phyloP scores from a whole-genome alignment of 1,140 invertebrate species.

The Epicauta chinensis region DNA sequence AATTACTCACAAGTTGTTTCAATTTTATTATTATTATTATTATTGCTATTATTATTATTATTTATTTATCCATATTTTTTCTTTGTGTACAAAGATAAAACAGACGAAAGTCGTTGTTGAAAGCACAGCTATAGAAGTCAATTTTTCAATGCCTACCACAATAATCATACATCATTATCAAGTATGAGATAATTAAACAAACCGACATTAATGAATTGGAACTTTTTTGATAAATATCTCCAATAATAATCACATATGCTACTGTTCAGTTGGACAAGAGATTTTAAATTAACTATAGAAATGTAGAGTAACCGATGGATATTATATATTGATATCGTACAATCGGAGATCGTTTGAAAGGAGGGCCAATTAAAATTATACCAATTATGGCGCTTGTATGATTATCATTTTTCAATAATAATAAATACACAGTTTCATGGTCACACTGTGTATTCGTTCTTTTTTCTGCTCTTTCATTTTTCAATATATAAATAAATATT shows the following conservation, averaged over 20 bases:
- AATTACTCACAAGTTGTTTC: constrained; percentile 8
- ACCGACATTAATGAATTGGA: constrained; percentile 11
- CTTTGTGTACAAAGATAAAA: too few species aligned
- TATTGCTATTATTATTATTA: background rate
- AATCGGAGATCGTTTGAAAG: too few species aligned
- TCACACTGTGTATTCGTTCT: too few species aligned
- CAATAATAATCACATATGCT: constrained; percentile 6
- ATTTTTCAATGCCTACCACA: constrained; percentile 7
- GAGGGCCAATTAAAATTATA: too few species aligned
- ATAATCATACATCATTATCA: constrained; percentile 6
- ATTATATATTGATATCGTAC: background rate
- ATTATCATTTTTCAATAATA: too few species aligned
- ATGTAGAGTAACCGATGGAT: background rate
- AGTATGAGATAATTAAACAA: constrained; percentile 6
- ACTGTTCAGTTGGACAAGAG: constrained; percentile 5
- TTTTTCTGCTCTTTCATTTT: too few species aligned
- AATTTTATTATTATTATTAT: constrained; percentile 4
- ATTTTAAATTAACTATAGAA: constrained; percentile 5
- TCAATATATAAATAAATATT: too few species aligned
- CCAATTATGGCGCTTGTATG: too few species aligned
- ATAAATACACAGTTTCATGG: too few species aligned
- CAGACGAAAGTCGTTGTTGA: background rate
- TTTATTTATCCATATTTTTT: background rate
- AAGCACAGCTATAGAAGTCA: constrained; percentile 2
- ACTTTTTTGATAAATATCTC: constrained; percentile 1